Evolutionary conservation across 2,797 vertebrate genomes (phyloP).

Genomic region (Chelon labrosus): DNA sequence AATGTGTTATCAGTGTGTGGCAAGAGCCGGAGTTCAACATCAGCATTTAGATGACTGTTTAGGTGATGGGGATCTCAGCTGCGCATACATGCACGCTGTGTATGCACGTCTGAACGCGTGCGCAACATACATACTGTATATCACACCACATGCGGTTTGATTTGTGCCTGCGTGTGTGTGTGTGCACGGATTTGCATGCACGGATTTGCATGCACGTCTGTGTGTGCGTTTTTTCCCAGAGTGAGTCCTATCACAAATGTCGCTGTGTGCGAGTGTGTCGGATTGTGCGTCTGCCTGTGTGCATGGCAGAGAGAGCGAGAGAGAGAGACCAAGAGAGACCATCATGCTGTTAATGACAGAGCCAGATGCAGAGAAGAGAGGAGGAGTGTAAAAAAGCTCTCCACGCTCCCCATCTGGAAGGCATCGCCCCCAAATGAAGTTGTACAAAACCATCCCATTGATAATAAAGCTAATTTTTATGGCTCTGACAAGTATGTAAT

Average conservation of each 20-base stretch:
- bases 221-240: slow-evolving; percentile 32
- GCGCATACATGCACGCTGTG: slow-evolving; percentile 14
- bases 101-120: slow-evolving; percentile 31
- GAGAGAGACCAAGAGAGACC: slow-evolving; percentile 67
- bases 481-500: slow-evolving; percentile 99
- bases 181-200: slow-evolving; percentile 21
- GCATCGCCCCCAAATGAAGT: slow-evolving; percentile 99
- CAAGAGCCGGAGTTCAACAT: slow-evolving; percentile 65
- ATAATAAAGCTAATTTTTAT: slow-evolving; percentile 99
- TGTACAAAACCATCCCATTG: slow-evolving; percentile 99
- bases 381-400: slow-evolving; percentile 96
- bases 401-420: slow-evolving; percentile 98
- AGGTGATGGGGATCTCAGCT: slow-evolving; percentile 40
- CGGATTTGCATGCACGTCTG: slow-evolving; percentile 19
- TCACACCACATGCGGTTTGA: slow-evolving; percentile 36
- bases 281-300: not conserved
- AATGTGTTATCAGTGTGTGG: slow-evolving; percentile 72
- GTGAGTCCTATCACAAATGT: slow-evolving; percentile 54
- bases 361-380: slow-evolving; percentile 96
- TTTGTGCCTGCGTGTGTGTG: slow-evolving; percentile 10
- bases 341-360: slow-evolving; percentile 91
- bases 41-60: slow-evolving; percentile 69
- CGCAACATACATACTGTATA: slow-evolving; percentile 13
- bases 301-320: slow-evolving; percentile 32
- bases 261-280: slow-evolving; percentile 12